Evolutionary conservation across 2,113 vertebrate genomes (phyloP), one percentile per base, ranked within the genome.

Genomic region (Xiphorhynchus elegans): DNA sequence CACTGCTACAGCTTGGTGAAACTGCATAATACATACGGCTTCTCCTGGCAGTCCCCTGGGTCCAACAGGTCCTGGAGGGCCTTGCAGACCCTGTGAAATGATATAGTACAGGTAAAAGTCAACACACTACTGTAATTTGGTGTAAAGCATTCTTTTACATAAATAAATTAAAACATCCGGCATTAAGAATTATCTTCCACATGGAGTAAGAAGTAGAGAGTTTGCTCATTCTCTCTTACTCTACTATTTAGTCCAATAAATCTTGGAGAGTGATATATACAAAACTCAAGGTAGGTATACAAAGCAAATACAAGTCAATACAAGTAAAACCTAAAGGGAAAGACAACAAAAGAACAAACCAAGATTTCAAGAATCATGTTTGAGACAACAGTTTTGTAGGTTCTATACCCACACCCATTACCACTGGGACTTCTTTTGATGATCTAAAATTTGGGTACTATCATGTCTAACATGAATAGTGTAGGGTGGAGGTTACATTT

Each of bases 1-100:
- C 31, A 58, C 66, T 52, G 53, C 58, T 46, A 59, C 19, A 66
- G 13, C 39, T 19, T 25, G 19, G 31, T 63, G 70, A 79, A 89
- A 86, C 14, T 40, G 66, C 55, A 47, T 28, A 79, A 87, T 97
- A 98, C 98, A 93, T 99, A 99, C 99, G 81, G 93, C 94, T 96
- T 99, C 98, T 98, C 99, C 99, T 72, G 98, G 97, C 63, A 98
- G 95, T 95, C 99, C 99, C 90, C 97, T 97, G 80, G 98, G 98
- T 89, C 99, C 99, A 6, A 83, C 77, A 66, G 98, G 91, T 91
- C 99, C 99, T 94, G 97, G 91, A 69, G 97, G 96, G 88, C 99
- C 99, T 97, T 98, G 97, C 35, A 97, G 98, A 90, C 99, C 99
- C 99, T 99, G 97, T 94, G 94, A 96, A 74, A 91, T 21, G 33